A percentile compares a stretch with the other conserved stretches of the same genome.
Conservation (phyloP, 2,113 vertebrate species). For the Galbula dea region DNA sequence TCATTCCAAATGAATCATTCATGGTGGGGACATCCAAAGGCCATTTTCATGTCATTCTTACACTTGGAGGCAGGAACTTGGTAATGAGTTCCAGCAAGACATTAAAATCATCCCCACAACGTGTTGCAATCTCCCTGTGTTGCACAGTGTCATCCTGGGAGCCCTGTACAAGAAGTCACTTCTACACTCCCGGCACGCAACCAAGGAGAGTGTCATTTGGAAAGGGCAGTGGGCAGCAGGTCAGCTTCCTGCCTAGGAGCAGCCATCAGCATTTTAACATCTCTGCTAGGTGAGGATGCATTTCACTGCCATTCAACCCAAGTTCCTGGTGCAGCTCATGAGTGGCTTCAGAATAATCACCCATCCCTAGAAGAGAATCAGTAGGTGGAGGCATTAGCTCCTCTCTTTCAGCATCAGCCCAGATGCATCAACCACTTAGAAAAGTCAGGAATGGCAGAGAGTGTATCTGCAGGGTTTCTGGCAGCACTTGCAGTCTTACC, state of each 20-base stretch:
- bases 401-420: neutral
- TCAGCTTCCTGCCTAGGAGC: neutral
- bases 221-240: neutral
- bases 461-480: rapidly evolving
- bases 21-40: neutral
- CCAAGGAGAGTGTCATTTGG: neutral
- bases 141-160: neutral
- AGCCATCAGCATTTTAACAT: no score
- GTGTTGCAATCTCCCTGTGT: neutral
- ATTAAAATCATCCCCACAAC: neutral
- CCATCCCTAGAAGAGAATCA: neutral
- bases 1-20: neutral
- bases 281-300: neutral
- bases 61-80: neutral
- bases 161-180: neutral
- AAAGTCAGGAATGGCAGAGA: neutral
- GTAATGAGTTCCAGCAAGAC: slow-evolving; percentile 3
- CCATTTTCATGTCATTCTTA: neutral
- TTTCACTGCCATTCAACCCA: rapidly evolving
- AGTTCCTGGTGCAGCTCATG: neutral
- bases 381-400: neutral
- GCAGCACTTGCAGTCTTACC: neutral
- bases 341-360: neutral
- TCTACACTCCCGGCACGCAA: neutral
- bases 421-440: neutral